phyloP scores from a whole-genome alignment of 2,113 vertebrate species.

The Corynorhinus townsendii region DNA sequence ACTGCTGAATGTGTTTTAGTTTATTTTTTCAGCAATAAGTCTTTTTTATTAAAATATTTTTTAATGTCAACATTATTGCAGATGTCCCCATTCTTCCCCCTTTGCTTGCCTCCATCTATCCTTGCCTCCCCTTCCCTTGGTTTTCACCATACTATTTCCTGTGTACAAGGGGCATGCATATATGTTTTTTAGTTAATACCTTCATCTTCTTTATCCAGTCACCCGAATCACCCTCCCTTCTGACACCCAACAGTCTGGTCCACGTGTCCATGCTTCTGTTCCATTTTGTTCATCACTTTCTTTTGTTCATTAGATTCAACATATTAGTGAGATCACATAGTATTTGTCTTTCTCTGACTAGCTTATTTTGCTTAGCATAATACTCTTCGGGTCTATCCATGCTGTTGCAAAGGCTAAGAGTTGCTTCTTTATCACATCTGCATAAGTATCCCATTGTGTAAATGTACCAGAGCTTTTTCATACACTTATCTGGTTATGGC shows the following conservation, averaged over 20 bases:
- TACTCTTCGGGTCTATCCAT: neutral
- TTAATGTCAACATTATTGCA: neutral
- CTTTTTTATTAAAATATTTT: neutral
- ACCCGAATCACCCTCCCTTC: neutral
- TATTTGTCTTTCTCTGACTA: neutral
- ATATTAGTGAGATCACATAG: neutral
- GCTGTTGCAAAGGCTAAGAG: neutral
- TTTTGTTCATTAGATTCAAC: neutral
- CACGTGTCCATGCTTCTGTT: neutral
- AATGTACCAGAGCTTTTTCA: neutral
- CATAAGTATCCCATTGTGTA: neutral
- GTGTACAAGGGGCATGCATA: neutral
- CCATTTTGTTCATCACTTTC: neutral
- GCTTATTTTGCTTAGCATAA: neutral
- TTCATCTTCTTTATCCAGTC: neutral
- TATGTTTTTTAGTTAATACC: neutral
- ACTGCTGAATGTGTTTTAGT: neutral
- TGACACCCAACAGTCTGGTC: neutral
- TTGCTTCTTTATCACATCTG: neutral
- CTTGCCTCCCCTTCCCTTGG: neutral
- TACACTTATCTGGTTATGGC: neutral
- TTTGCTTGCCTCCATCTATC: neutral
- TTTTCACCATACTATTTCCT: neutral
- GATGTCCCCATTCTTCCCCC: neutral
- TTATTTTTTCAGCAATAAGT: neutral